These are phyloP conservation scores for Pachymerium ferrugineum DNA, from an alignment of 2,888 invertebrate species.

Conservation along the genomic window DNA sequence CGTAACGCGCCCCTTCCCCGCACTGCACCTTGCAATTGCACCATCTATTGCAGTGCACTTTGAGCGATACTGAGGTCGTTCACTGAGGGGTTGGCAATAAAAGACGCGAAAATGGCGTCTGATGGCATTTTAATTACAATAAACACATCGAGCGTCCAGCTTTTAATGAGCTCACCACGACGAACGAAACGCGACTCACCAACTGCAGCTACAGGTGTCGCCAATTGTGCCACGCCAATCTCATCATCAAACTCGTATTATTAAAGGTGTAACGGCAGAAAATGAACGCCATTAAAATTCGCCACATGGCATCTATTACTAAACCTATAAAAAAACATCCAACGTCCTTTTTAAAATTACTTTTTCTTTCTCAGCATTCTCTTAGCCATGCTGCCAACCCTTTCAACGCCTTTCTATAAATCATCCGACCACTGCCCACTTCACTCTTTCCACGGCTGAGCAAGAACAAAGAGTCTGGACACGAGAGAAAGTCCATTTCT, in stretches of 20 bases:
- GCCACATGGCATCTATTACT: background rate
- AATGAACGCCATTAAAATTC: constrained; percentile 10
- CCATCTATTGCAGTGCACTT: constrained; percentile 11
- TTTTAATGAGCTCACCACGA: constrained; percentile 28
- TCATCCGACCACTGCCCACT: constrained; percentile 4
- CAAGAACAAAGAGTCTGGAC: background rate
- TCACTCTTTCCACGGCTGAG: background rate
- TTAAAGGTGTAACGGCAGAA: background rate
- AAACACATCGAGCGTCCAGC: constrained; percentile 28
- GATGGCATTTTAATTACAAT: constrained; percentile 32
- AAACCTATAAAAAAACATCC: background rate
- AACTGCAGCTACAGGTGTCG: constrained; percentile 19
- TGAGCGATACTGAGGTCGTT: constrained; percentile 25
- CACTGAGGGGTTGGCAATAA: background rate
- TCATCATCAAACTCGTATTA: constrained; percentile 25
- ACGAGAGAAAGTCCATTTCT: background rate
- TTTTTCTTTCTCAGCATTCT: too few relatives aligned
- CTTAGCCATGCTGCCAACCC: background rate
- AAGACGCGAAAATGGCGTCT: constrained; percentile 29
- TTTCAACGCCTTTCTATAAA: background rate
- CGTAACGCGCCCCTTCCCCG: background rate
- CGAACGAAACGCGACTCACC: constrained; percentile 10
- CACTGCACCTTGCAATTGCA: constrained; percentile 3
- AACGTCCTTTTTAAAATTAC: background rate
- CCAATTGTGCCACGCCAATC: constrained; percentile 24